A percentile compares a stretch with the other conserved stretches of the same genome.
These are phyloP conservation scores for Paracanthobrama guichenoti DNA, from an alignment of 2,113 vertebrate genomes.

Conservation along the genomic window DNA sequence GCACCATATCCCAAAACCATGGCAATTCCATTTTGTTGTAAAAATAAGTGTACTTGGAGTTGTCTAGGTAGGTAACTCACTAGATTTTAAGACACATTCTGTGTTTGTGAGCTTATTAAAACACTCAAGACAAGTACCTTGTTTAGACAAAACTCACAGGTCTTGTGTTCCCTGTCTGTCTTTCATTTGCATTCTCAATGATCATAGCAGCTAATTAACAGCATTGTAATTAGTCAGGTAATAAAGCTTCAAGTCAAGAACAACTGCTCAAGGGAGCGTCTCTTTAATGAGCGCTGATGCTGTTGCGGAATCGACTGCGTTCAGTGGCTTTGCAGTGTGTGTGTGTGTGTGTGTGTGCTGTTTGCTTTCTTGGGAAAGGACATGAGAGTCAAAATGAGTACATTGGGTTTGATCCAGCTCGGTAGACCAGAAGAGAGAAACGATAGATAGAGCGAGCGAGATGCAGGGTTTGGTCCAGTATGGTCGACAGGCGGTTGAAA, in stretches of 20 bases:
- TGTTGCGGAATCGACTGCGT: not conserved
- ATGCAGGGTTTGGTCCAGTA: slow-evolving; percentile 26
- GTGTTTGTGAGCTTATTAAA: not conserved
- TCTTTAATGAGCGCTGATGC: slow-evolving; percentile 6
- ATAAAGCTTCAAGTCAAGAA: slow-evolving; percentile 42
- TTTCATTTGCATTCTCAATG: slow-evolving; percentile 16
- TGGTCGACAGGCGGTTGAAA: slow-evolving; percentile 24
- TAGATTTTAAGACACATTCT: not conserved
- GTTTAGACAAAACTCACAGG: slow-evolving; percentile 6
- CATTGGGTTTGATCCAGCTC: not conserved
- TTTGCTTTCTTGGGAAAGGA: slow-evolving; percentile 14
- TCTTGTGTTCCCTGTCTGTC: not conserved
- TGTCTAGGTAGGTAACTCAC: not conserved
- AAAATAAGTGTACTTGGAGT: not conserved
- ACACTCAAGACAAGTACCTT: not conserved
- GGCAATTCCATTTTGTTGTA: not conserved
- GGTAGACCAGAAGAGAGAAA: slow-evolving; percentile 7
- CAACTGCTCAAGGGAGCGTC: slow-evolving; percentile 16
- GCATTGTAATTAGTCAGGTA: slow-evolving; percentile 33
- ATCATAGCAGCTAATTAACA: slow-evolving; percentile 34
- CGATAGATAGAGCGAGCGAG: not conserved
- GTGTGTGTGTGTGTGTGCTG: not conserved
- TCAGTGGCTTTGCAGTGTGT: not conserved
- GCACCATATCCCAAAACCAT: not conserved
- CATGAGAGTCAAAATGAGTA: slow-evolving; percentile 25